These are phyloP conservation scores for Aspidoscelis tigris DNA, from an alignment of 2,113 vertebrate genomes.

Conservation along the genomic window DNA sequence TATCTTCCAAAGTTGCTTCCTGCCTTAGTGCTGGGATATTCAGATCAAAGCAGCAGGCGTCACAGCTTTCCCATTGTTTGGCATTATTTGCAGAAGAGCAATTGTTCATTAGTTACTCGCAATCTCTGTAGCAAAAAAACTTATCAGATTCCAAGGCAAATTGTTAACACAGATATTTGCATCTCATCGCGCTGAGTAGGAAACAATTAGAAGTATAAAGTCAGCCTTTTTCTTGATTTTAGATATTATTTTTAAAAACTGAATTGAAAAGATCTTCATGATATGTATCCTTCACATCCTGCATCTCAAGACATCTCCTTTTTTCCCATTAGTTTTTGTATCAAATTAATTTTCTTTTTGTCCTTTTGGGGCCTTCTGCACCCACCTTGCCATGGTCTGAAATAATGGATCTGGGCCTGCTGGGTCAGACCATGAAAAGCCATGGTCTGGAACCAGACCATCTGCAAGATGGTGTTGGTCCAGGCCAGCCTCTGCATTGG, in stretches of 20 bases:
- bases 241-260: slow-evolving; percentile 16
- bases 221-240: slow-evolving; percentile 25
- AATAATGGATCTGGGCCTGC: too few relatives aligned
- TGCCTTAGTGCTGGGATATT: not conserved
- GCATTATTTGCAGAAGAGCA: slow-evolving; percentile 55
- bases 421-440: too few relatives aligned
- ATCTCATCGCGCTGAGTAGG: not conserved
- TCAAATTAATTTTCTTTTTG: not conserved
- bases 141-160: not conserved
- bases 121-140: slow-evolving; percentile 49
- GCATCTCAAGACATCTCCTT: not conserved
- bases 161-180: slow-evolving; percentile 29
- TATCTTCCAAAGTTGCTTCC: slow-evolving; percentile 50
- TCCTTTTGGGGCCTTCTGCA: not conserved
- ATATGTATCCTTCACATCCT: not conserved
- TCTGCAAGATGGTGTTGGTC: too few relatives aligned
- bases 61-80: slow-evolving; percentile 55
- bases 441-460: too few relatives aligned
- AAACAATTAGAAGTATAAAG: not conserved
- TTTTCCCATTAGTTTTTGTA: slow-evolving; percentile 9
- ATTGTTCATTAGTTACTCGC: slow-evolving; percentile 54
- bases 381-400: too few relatives aligned
- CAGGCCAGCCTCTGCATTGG: too few relatives aligned
- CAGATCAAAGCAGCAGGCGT: slow-evolving; percentile 41
- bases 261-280: not conserved